These are phyloP conservation scores for Strix uralensis DNA, from an alignment of 2,113 vertebrate species.

Conservation along the genomic window DNA sequence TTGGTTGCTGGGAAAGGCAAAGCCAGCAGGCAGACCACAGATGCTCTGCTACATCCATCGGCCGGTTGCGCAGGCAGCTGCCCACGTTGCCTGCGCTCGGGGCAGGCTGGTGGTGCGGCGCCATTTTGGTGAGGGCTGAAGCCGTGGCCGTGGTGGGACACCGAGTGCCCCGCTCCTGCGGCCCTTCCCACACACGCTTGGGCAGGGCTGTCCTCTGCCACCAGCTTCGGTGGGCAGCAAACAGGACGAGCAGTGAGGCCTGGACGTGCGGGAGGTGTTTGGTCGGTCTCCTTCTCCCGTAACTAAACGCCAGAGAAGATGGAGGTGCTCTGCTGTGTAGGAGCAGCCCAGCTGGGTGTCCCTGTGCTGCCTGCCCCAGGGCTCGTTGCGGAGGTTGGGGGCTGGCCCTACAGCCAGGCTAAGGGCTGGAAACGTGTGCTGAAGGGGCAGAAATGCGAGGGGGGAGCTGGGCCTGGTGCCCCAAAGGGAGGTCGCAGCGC, in stretches of 20 bases:
- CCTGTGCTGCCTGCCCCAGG: not conserved
- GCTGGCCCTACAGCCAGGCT: not conserved
- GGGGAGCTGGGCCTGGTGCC: not conserved
- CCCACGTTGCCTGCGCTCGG: rapidly evolving
- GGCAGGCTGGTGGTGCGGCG: not conserved
- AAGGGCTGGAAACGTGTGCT: not conserved
- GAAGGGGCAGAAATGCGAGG: not conserved
- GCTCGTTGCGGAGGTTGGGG: not conserved
- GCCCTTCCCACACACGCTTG: not conserved
- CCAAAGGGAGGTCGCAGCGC: not conserved
- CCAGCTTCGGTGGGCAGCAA: not conserved
- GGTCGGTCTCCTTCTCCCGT: not conserved
- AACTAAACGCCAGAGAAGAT: rapidly evolving
- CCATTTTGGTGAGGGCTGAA: not conserved
- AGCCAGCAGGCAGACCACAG: not conserved
- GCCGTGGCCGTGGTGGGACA: rapidly evolving
- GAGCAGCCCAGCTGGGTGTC: not conserved
- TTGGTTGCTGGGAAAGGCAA: not conserved
- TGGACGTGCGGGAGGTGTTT: not conserved
- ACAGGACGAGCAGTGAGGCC: not conserved
- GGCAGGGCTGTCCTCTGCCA: not conserved
- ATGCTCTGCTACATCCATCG: not conserved
- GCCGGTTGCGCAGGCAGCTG: not conserved
- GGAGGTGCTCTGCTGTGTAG: not conserved
- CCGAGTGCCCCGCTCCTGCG: not conserved